Base-by-base conservation (phyloP, 2,888 invertebrate genomes). In the Netelia melanura region DNA sequence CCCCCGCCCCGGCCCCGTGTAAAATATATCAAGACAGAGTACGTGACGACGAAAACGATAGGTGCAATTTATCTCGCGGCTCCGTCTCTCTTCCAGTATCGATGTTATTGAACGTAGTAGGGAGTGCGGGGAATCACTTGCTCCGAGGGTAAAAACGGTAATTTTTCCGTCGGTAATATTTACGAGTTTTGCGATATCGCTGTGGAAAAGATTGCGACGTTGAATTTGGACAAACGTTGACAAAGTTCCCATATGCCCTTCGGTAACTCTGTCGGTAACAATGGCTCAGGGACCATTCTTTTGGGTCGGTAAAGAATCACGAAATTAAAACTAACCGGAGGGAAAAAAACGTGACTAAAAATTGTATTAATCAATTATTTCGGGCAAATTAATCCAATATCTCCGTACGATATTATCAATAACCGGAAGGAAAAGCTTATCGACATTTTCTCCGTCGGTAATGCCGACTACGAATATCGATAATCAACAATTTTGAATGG, bases 1-100 rank as follows among this genome's bases (percentile, higher is more conserved):
- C 21, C 58, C 58, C 48, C 48, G 11, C 11, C 48, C 48, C 48
- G 48, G 48, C 21, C 17, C 43, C 48, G 52, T 54, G 30, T 54
- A 77, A 30, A 54, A 68, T 61, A 48, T 48, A 48, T 48, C 48
- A 14, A 48, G 48, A 48, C 48, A 44, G 48, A 67, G 61, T 77
- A 67, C 48, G 6, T 67, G 67, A 25, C 56, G 61, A 52, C 68
- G 48, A 11, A 58, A 72, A 10, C n/a, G n/a, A 61, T 62, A 48
- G 21, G 30, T 9, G 30, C 58, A 64, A 68, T 58, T 58, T 3
- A 44, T 76, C 44, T 48, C 67, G 44, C 44, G 56, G 56, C 56
- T 76, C 25, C 68, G 44, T 25, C 67, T 17, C 67, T 77, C 77
- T 77, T 77, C 77, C 77, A 68, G 48, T 30, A 68, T 68, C 61